Conservation (phyloP, 1,140 invertebrate genomes). For the Bombus sylvicola region DNA sequence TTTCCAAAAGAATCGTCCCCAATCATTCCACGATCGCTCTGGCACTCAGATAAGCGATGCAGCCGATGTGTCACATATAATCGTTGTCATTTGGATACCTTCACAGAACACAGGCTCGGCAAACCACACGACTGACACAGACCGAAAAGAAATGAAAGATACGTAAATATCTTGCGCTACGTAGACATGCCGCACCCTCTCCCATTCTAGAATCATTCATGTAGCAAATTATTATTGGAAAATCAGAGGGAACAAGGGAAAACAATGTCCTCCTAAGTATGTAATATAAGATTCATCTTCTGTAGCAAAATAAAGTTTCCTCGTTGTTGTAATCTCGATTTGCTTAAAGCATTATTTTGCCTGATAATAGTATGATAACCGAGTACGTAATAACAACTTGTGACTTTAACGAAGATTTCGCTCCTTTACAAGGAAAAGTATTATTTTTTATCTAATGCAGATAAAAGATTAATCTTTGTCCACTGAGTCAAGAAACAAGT, state of each 20-base stretch:
- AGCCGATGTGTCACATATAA: slow-evolving; percentile 64
- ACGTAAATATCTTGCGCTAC: slow-evolving; percentile 32
- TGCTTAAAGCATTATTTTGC: neutral
- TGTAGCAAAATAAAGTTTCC: slow-evolving; percentile 16
- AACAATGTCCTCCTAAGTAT: neutral
- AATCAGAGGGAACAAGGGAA: too few relatives aligned
- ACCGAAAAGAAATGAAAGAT: slow-evolving; percentile 50
- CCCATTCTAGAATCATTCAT: slow-evolving; percentile 7
- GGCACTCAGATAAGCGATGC: slow-evolving; percentile 64
- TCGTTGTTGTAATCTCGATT: neutral
- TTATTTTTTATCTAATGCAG: neutral
- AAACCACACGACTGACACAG: slow-evolving; percentile 63
- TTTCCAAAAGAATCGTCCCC: slow-evolving; percentile 52
- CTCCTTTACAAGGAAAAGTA: neutral
- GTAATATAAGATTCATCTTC: neutral
- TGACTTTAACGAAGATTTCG: neutral
- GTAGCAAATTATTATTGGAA: neutral
- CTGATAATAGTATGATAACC: neutral
- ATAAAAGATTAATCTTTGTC: neutral
- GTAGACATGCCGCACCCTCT: slow-evolving; percentile 63
- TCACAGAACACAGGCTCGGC: slow-evolving; percentile 64
- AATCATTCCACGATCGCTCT: slow-evolving; percentile 68
- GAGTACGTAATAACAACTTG: too few relatives aligned
- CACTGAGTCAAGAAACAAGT: neutral
- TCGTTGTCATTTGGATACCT: slow-evolving; percentile 67